These are phyloP conservation scores for Abramis brama DNA, from an alignment of 2,113 vertebrate species.

Conservation along the genomic window DNA sequence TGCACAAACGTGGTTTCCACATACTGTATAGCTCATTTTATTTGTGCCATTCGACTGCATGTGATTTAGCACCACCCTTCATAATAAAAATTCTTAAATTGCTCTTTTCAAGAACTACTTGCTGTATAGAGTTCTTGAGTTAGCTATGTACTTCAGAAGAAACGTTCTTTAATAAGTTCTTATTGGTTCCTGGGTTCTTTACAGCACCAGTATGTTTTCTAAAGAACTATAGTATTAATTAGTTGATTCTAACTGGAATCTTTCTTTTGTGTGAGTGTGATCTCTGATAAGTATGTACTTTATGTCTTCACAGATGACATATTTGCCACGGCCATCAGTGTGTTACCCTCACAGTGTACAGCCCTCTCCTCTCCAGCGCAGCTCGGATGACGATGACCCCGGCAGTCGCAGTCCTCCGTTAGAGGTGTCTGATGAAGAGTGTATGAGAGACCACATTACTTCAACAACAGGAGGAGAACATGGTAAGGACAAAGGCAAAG, in stretches of 20 bases:
- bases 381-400: constrained; percentile 93
- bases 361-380: constrained; percentile 81
- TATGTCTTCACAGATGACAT: constrained; percentile 65
- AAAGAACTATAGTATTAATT: not conserved
- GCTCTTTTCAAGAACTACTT: not conserved
- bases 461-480: constrained; percentile 85
- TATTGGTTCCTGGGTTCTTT: not conserved
- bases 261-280: not conserved
- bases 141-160: not conserved
- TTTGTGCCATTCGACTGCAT: not conserved
- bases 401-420: constrained; percentile 87
- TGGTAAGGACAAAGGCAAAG: constrained; percentile 69
- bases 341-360: constrained; percentile 76
- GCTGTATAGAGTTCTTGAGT: no score
- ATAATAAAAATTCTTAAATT: not conserved
- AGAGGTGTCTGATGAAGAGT: constrained; percentile 96
- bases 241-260: not conserved
- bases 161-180: not conserved
- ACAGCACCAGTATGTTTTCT: not conserved
- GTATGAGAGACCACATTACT: constrained; percentile 81
- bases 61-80: not conserved
- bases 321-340: constrained; percentile 68
- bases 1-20: not conserved
- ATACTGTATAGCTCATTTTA: not conserved
- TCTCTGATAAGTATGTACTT: not conserved